Base-by-base conservation (phyloP, 2,888 invertebrate genomes). In the Drosophila borborema region DNA sequence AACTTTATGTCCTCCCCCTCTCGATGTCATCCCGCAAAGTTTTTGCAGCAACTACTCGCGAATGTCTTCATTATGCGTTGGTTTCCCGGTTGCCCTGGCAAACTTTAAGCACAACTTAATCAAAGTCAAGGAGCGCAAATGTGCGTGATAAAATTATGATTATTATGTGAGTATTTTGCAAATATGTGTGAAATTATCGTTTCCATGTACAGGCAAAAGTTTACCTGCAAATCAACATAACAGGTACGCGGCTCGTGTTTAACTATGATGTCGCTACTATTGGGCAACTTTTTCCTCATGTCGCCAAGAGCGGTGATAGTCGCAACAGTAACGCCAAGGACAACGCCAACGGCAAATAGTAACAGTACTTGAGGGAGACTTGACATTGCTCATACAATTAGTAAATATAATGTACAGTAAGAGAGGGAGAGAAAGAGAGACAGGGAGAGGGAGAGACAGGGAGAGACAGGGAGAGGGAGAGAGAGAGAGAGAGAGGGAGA, bases 71-170 rank as follows among this genome's bases (percentile, higher is more conserved):
- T 77, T 76, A 72, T 68, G 73, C 61, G 61, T 38, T 38, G 49
- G 58, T 40, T 64, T 41, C 55, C 28, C 41, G 49, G 49, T 16
- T 48, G 20, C 53, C 38, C 54, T 67, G 61, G 55, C 49, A 87
- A 84, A 87, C 82, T 87, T 87, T 77, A 84, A 87, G 86, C 81
- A 75, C 82, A 82, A 87, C 84, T 85, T 85, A 85, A 85, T 85
- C 88, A 85, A 86, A 80, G 80, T 82, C 86, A 82, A 80, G 70
- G 36, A 64, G 70, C 64, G 66, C 62, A 60, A 71, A 74, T 60
- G 80, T 80, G 81, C 88, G 86, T 79, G 88, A 77, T 82, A 75
- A 88, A 88, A 88, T 85, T 88, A 85, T 88, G 82, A 82, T 85
- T 88, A 82, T 83, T 80, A 74, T 77, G 62, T 59, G 66, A 72